Evolutionary conservation across 2,797 vertebrate genomes (phyloP).

Genomic region (Spea hammondii): DNA sequence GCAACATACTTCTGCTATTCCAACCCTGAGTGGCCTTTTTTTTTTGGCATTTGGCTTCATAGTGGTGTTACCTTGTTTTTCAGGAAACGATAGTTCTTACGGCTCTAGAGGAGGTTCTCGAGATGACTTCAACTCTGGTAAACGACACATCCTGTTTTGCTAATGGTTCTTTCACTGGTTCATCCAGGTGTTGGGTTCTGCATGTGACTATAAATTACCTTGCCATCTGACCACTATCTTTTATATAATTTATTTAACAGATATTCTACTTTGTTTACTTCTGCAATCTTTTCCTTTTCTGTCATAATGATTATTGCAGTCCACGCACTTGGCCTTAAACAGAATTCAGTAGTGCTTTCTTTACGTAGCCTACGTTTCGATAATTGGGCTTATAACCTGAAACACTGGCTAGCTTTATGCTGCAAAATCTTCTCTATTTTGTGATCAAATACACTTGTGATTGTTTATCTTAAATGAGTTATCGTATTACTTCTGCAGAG

Average conservation of each 20-base stretch:
- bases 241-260: not conserved
- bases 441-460: no score
- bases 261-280: no score
- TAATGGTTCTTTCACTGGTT: slow-evolving; percentile 8
- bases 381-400: no score
- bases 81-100: slow-evolving; percentile 79
- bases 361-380: no score
- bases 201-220: not conserved
- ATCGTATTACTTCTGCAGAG: no score
- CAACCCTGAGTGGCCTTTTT: not conserved
- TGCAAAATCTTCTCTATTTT: no score
- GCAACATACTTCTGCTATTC: not conserved
- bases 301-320: no score
- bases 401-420: no score
- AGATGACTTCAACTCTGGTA: slow-evolving; percentile 75
- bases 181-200: not conserved
- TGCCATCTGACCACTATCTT: not conserved
- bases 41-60: slow-evolving; percentile 57
- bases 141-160: slow-evolving; percentile 57
- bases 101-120: slow-evolving; percentile 81
- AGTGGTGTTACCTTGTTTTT: slow-evolving; percentile 66
- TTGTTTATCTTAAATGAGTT: no score
- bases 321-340: no score
- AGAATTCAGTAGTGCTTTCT: no score
- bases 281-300: no score